Evolutionary conservation across 2,113 vertebrate genomes (phyloP).

Genomic region (Probosciger aterrimus): DNA sequence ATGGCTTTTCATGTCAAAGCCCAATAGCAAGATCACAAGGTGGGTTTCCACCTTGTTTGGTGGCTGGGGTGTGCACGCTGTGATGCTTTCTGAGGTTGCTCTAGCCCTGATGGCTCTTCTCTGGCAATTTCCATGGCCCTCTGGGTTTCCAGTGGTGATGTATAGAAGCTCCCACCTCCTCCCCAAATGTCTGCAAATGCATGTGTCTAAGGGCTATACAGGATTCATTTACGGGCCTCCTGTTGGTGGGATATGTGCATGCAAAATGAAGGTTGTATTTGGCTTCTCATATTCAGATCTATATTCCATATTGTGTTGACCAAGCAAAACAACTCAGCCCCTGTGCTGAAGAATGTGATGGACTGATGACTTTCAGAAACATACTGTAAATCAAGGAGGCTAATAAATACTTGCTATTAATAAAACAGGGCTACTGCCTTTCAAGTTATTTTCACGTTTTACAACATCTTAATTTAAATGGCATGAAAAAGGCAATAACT

Average conservation of each 20-base stretch:
- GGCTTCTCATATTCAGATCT: slow-evolving; percentile 62
- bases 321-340: slow-evolving; percentile 58
- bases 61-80: not conserved
- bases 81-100: not conserved
- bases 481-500: not conserved
- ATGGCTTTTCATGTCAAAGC: not conserved
- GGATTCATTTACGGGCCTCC: slow-evolving; percentile 37
- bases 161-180: slow-evolving; percentile 43
- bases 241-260: slow-evolving; percentile 48
- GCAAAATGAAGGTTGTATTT: slow-evolving; percentile 70
- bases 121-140: not conserved
- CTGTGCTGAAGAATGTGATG: slow-evolving; percentile 60
- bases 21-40: not conserved
- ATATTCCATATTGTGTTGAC: slow-evolving; percentile 67
- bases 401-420: slow-evolving; percentile 68
- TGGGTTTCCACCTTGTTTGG: not conserved
- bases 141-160: not conserved
- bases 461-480: not conserved
- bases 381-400: slow-evolving; percentile 65
- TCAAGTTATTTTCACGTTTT: slow-evolving; percentile 41
- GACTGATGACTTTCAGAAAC: slow-evolving; percentile 64
- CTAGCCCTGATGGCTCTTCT: not conserved
- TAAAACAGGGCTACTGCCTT: slow-evolving; percentile 55
- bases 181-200: slow-evolving; percentile 34
- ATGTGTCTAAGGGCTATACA: slow-evolving; percentile 67